These are phyloP conservation scores for Sarcophaga carnaria DNA, from an alignment of 2,888 invertebrate genomes.

Conservation along the genomic window DNA sequence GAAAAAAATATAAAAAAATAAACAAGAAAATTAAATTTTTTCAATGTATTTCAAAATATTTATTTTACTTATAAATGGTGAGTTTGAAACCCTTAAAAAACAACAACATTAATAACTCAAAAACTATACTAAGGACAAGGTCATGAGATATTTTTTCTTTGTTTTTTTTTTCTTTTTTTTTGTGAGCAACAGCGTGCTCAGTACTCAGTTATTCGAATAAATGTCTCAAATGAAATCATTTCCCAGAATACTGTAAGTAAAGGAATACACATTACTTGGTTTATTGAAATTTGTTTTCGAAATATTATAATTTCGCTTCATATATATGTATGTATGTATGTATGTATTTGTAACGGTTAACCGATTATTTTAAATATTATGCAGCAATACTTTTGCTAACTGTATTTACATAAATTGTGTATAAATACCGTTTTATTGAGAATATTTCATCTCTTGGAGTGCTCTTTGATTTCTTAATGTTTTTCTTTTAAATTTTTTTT, in stretches of 20 bases:
- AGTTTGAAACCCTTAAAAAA: constrained; percentile 44
- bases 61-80: constrained; percentile 57
- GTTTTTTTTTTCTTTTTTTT: background rate
- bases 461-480: constrained; percentile 37
- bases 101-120: constrained; percentile 13
- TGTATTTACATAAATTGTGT: background rate
- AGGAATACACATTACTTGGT: no score
- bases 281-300: no score
- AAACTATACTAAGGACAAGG: constrained; percentile 57
- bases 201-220: background rate
- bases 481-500: constrained; percentile 9
- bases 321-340: no score
- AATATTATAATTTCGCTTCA: no score
- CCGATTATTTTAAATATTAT: constrained; percentile 25
- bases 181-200: background rate
- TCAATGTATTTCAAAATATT: constrained; percentile 57
- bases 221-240: background rate
- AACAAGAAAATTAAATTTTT: background rate
- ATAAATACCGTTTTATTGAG: constrained; percentile 62
- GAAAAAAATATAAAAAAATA: background rate
- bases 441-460: constrained; percentile 60
- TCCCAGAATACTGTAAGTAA: no score
- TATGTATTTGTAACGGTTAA: background rate
- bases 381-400: background rate
- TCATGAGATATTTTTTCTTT: background rate